phyloP scores from a whole-genome alignment of 2,888 invertebrate species.

The Alitta virens region DNA sequence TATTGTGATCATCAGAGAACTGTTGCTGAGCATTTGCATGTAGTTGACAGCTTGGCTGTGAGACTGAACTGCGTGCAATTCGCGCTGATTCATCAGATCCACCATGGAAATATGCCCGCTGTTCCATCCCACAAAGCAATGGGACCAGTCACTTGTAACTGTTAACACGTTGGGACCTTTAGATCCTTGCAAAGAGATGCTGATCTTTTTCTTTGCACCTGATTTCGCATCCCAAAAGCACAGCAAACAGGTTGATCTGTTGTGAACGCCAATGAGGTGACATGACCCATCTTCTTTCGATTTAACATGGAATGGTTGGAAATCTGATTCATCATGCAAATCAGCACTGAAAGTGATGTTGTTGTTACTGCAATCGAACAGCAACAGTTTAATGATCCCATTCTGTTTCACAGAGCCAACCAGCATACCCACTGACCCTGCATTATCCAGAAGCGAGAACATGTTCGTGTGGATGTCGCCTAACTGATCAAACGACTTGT shows the following conservation, averaged over 20 bases:
- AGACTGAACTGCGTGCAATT: constrained; percentile 4
- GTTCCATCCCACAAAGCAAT: constrained; percentile 21
- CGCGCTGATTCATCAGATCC: background rate
- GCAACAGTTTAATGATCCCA: background rate
- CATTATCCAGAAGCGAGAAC: no score
- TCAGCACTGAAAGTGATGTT: no score
- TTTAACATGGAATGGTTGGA: background rate
- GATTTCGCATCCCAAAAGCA: background rate
- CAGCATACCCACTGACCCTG: background rate
- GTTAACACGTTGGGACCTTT: constrained; percentile 5
- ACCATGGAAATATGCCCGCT: constrained; percentile 20
- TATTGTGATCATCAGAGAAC: constrained; percentile 7
- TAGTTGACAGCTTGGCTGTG: constrained; percentile 17
- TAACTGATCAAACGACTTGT: no score
- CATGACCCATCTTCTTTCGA: background rate
- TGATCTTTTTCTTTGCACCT: background rate
- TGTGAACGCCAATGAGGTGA: background rate
- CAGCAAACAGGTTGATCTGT: background rate
- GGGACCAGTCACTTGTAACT: constrained; percentile 12
- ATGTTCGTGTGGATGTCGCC: no score
- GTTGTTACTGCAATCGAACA: background rate
- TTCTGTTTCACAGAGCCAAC: background rate
- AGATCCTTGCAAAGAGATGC: background rate
- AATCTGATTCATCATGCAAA: no score
- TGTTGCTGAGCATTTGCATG: constrained; percentile 6